Conservation (phyloP, 2,888 invertebrate species). For the Tachina fera region DNA sequence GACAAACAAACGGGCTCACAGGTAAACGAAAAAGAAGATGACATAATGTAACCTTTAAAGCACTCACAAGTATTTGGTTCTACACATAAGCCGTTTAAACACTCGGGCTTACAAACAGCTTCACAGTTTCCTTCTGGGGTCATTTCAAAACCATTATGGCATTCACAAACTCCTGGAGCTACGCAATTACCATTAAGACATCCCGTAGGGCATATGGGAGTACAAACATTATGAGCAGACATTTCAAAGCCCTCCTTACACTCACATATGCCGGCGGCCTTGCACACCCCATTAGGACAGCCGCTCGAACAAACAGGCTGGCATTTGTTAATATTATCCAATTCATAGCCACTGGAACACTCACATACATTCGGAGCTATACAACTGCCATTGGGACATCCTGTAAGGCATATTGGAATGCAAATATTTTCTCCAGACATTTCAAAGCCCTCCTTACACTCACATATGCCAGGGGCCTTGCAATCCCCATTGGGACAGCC, state of each 20-base stretch:
- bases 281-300: constrained; percentile 76
- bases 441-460: constrained; percentile 73
- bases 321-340: constrained; percentile 66
- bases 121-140: neutral
- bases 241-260: constrained; percentile 73
- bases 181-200: constrained; percentile 75
- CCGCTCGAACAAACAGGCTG: constrained; percentile 77
- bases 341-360: constrained; percentile 86
- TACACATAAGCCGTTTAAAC: constrained; percentile 79
- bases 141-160: constrained; percentile 38
- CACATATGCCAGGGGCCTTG: constrained; percentile 75
- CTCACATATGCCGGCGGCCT: constrained; percentile 75
- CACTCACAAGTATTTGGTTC: constrained; percentile 85
- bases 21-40: neutral
- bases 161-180: constrained; percentile 78
- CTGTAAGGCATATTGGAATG: constrained; percentile 39
- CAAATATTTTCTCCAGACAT: constrained; percentile 37
- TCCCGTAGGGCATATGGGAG: constrained; percentile 43
- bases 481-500: constrained; percentile 76
- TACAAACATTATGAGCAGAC: constrained; percentile 13
- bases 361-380: constrained; percentile 86
- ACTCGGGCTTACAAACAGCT: constrained; percentile 71
- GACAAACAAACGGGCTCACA: constrained; percentile 80
- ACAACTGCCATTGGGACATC: constrained; percentile 74
- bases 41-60: constrained; percentile 48